Base-by-base conservation (phyloP, 2,888 invertebrate species). In the Rutpela maculata region DNA sequence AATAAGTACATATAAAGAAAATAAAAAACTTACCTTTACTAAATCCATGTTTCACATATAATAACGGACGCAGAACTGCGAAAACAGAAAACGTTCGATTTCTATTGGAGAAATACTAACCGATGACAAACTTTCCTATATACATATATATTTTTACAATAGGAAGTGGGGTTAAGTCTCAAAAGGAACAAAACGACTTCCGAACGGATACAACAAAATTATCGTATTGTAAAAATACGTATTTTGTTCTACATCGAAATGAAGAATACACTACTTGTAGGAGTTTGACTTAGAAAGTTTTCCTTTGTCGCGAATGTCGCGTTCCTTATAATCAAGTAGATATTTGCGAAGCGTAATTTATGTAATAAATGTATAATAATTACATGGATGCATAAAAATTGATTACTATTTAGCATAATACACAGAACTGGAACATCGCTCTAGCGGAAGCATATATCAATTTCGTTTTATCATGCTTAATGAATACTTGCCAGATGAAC, bases 31-130 rank as follows among this genome's bases (percentile, higher is more conserved):
- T 22, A 71, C 70, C 6, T 60, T 71, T 11, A 71, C 17, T 55
- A 63, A 11, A 12, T 55, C 63, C 72, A 72, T 72, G n/a, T 26
- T 50, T 15, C 17, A 15, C 50, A 22, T 22, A 3, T 59, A 35
- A 31, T 59, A 59, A 19, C 38, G 26, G 35, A 26, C 7, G 22
- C 43, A 60, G 60, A 22, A 15, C 35, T 60, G 70, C 15, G 22
- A 38, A 65, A 65, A 65, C 65, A 31, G 38, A 70, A 70, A 59
- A 62, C 63, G 26, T 19, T 55, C 18, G 55, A 63, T 63, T 72
- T 72, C 72, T 72, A 72, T 59, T 55, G 63, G 17, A 72, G 72
- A 55, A 43, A 62, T 55, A 72, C 72, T 72, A 72, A 72, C 55
- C 63, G 11, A 22, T 18, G 55, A 5, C 55, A 10, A 22, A 55